Evolutionary conservation across 37 sponge, comb jelly and placozoan species (phyloP).

Genomic region (Ianthella basta): DNA sequence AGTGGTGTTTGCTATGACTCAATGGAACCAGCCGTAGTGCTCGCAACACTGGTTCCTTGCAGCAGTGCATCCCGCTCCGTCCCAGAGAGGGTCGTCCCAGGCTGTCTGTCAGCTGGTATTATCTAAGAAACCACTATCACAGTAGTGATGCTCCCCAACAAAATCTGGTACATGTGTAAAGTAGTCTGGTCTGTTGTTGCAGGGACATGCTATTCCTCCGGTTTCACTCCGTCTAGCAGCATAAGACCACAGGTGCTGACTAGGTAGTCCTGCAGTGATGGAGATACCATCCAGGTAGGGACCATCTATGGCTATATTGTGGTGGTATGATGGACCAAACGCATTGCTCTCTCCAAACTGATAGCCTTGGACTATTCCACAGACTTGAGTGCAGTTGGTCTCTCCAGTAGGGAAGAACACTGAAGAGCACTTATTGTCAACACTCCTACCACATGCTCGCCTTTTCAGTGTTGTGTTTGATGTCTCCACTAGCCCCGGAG

Average conservation of each 20-base stretch:
- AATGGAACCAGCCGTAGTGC: conserved; percentile 29
- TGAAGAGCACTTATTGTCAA: neutral
- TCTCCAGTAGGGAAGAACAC: conserved; percentile 7
- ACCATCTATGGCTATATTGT: neutral
- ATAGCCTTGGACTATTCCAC: neutral
- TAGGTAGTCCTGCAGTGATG: conserved; percentile 14
- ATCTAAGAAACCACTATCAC: neutral
- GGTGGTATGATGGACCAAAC: neutral
- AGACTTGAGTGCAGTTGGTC: conserved; percentile 3
- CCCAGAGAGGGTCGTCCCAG: conserved; percentile 25
- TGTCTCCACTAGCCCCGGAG: neutral
- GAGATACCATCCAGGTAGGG: conserved; percentile 12
- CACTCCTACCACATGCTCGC: conserved; percentile 8
- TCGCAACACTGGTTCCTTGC: conserved; percentile 22
- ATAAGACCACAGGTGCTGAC: conserved; percentile 20
- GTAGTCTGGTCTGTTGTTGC: neutral
- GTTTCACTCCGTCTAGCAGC: conserved; percentile 2
- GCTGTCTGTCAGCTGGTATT: neutral
- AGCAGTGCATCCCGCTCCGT: neutral
- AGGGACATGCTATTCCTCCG: neutral
- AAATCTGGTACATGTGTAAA: neutral
- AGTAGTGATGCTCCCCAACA: conserved; percentile 13
- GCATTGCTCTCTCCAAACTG: neutral
- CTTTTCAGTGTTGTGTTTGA: neutral
- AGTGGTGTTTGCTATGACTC: neutral